Percentiles rank a stretch among this genome's conserved stretches.
Evolutionary conservation across 2,797 vertebrate genomes (phyloP).

Genomic region (Champsocephalus esox): DNA sequence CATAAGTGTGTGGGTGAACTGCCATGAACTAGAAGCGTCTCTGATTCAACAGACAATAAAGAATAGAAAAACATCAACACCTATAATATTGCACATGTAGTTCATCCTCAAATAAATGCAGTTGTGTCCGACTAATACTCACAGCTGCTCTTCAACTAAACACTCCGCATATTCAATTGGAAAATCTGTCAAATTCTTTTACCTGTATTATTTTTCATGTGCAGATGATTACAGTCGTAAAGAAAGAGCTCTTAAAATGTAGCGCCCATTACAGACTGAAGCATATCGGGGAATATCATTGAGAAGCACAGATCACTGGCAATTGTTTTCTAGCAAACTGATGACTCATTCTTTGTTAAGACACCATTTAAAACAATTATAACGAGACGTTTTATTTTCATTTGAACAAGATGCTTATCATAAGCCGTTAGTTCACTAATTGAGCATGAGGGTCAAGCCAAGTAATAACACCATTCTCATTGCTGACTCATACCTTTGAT

Average conservation of each 20-base stretch:
- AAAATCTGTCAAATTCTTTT: conserved; percentile 12
- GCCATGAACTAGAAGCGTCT: background rate
- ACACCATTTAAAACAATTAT: background rate
- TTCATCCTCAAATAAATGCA: background rate
- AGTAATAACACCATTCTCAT: conserved; percentile 15
- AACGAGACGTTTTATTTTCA: background rate
- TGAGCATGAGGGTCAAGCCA: conserved; percentile 20
- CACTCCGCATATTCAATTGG: conserved; percentile 16
- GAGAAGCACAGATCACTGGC: background rate
- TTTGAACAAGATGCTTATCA: conserved; percentile 21
- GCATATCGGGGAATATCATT: conserved; percentile 8
- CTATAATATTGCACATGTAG: conserved; percentile 1
- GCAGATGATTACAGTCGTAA: conserved; percentile 5
- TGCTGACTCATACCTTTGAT: conserved; percentile 4
- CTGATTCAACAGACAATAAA: background rate
- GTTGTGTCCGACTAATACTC: background rate
- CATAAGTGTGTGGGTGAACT: conserved; percentile 1
- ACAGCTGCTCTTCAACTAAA: conserved; percentile 3
- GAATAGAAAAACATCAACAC: background rate
- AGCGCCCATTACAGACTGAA: conserved; percentile 23
- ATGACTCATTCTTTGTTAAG: conserved; percentile 24
- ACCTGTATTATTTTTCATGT: background rate
- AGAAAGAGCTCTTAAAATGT: background rate
- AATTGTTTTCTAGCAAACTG: background rate
- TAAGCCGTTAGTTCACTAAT: conserved; percentile 34